Evolutionary conservation across 1,140 invertebrate genomes (phyloP).

Genomic region (Drosophila leontia): DNA sequence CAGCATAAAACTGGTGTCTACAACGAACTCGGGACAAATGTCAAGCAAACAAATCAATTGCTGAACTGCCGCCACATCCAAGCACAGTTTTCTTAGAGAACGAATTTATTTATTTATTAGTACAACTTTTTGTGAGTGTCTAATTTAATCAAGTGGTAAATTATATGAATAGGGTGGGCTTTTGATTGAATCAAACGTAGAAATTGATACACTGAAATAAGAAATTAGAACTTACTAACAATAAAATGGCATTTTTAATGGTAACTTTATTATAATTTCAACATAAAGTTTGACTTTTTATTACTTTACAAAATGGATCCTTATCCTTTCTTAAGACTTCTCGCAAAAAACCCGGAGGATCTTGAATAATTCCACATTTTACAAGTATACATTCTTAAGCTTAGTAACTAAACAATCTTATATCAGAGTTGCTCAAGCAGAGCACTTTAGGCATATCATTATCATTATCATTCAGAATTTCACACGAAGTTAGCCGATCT

Average conservation of each 20-base stretch:
- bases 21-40: slow-evolving; percentile 20
- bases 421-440: too few species aligned
- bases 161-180: slow-evolving; percentile 28
- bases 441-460: background rate
- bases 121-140: slow-evolving; percentile 22
- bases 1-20: slow-evolving; percentile 5
- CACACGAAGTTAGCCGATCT: background rate
- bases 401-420: background rate
- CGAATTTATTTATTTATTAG: slow-evolving; percentile 31
- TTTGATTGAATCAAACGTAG: slow-evolving; percentile 50
- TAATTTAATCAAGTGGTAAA: slow-evolving; percentile 51
- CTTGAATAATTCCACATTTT: background rate
- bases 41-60: slow-evolving; percentile 54
- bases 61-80: slow-evolving; percentile 10
- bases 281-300: too few species aligned
- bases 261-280: background rate
- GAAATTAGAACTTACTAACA: background rate
- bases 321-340: background rate
- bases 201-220: slow-evolving; percentile 3
- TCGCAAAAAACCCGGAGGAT: background rate
- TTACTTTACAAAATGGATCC: too few species aligned
- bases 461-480: background rate
- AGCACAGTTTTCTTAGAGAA: slow-evolving; percentile 5
- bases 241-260: background rate
- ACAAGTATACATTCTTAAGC: too few species aligned